Conservation (phyloP, 2,888 invertebrate genomes). For the Agrochola circellaris region DNA sequence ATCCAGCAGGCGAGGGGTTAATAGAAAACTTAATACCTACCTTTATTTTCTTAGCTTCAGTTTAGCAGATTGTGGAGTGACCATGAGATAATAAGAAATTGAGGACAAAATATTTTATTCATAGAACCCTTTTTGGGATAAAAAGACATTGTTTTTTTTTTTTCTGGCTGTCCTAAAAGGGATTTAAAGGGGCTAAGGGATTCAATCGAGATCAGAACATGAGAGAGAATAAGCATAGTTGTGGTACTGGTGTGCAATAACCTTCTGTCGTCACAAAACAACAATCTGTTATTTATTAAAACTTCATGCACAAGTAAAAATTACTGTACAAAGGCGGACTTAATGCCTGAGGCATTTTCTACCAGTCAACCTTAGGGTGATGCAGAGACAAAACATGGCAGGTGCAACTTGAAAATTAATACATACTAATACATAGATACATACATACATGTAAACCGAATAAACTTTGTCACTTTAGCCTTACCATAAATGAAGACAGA, state of each 20-base stretch:
- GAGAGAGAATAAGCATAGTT: not conserved
- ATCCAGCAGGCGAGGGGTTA: conserved; percentile 67
- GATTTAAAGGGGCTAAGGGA: too few relatives aligned
- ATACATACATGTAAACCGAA: too few relatives aligned
- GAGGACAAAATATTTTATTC: not conserved
- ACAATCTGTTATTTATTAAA: too few relatives aligned
- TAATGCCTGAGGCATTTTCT: too few relatives aligned
- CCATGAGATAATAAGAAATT: conserved; percentile 33
- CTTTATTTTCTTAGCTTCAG: conserved; percentile 73
- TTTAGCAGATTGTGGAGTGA: conserved; percentile 66
- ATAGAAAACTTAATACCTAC: conserved; percentile 79
- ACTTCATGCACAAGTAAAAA: too few relatives aligned
- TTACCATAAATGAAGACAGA: too few relatives aligned
- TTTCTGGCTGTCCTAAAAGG: too few relatives aligned
- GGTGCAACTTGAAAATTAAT: too few relatives aligned
- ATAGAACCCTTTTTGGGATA: not conserved
- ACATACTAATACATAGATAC: too few relatives aligned
- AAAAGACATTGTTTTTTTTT: not conserved
- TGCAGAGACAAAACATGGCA: too few relatives aligned
- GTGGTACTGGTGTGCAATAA: not conserved
- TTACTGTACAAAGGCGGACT: too few relatives aligned
- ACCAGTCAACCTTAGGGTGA: too few relatives aligned
- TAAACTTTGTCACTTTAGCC: not conserved
- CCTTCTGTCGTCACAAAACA: not conserved
- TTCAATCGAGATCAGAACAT: not conserved